phyloP scores from a whole-genome alignment of 30 jellyfish, hydroid and myxozoan species.

The Nemopilema nomurai region DNA sequence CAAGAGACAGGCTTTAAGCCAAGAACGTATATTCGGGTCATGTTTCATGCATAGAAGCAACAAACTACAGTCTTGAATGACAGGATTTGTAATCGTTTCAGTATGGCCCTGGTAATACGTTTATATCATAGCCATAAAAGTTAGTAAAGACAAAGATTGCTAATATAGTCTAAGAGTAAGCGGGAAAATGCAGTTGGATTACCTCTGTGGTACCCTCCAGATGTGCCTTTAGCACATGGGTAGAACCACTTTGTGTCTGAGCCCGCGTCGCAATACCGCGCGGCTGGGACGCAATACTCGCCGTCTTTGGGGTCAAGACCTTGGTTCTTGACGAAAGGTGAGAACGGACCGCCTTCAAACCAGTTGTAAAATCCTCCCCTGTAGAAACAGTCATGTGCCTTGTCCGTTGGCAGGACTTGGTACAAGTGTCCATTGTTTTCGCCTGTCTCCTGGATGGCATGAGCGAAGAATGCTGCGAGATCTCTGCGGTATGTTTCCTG shows the following conservation, averaged over 20 bases:
- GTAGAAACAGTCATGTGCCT: slow-evolving; percentile 88
- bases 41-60: too few species aligned
- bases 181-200: too few species aligned
- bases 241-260: slow-evolving; percentile 82
- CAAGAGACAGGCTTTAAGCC: too few species aligned
- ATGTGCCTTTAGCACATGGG: slow-evolving; percentile 75
- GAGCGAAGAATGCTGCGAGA: slow-evolving; percentile 92
- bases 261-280: slow-evolving; percentile 84
- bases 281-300: slow-evolving; percentile 83
- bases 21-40: too few species aligned
- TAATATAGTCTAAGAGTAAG: not conserved
- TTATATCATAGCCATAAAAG: not conserved
- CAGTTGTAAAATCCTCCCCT: slow-evolving; percentile 92
- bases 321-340: slow-evolving; percentile 87
- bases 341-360: slow-evolving; percentile 96
- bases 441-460: slow-evolving; percentile 95
- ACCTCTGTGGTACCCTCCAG: slow-evolving; percentile 71
- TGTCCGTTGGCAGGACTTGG: slow-evolving; percentile 75
- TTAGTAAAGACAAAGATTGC: not conserved
- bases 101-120: too few species aligned
- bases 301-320: slow-evolving; percentile 90
- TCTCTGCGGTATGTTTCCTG: slow-evolving; percentile 82
- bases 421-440: slow-evolving; percentile 90
- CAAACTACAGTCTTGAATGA: too few species aligned
- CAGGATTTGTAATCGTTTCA: too few species aligned